Conservation (phyloP, 2,113 vertebrate genomes). For the Anolis sagrei region DNA sequence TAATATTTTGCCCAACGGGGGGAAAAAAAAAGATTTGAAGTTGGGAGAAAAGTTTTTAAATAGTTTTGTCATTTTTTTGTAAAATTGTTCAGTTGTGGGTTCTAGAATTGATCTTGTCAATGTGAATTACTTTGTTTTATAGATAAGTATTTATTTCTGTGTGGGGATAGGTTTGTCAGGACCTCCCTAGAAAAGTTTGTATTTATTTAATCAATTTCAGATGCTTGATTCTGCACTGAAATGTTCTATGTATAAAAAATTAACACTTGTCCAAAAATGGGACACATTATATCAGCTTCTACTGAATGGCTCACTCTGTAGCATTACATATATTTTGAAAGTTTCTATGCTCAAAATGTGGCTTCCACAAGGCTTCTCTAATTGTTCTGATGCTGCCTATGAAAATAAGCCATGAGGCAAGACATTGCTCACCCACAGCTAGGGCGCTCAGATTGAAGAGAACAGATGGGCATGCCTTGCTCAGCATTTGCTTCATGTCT, state of each 20-base stretch:
- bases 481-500: slow-evolving; percentile 70
- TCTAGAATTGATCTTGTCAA: background rate
- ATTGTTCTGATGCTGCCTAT: slow-evolving; percentile 35
- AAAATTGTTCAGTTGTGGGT: no score
- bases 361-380: slow-evolving; percentile 53
- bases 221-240: background rate
- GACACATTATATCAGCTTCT: slow-evolving; percentile 48
- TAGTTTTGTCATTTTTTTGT: no score
- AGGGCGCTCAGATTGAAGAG: slow-evolving; percentile 74
- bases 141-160: background rate
- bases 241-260: background rate
- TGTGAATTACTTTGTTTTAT: background rate
- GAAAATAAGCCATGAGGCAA: slow-evolving; percentile 68
- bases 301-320: background rate
- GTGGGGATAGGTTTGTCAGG: background rate
- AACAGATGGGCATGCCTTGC: slow-evolving; percentile 84
- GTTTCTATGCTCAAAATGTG: slow-evolving; percentile 47
- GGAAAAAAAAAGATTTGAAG: no score
- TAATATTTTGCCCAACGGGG: background rate
- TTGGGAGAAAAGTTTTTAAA: no score
- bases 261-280: slow-evolving; percentile 39
- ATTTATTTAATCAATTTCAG: background rate
- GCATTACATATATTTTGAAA: slow-evolving; percentile 36
- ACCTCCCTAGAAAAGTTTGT: background rate
- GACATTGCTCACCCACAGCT: slow-evolving; percentile 56